Evolutionary conservation across 2,888 invertebrate species (phyloP), one percentile per base, ranked within the genome.

Genomic region (Tribolium freemani): DNA sequence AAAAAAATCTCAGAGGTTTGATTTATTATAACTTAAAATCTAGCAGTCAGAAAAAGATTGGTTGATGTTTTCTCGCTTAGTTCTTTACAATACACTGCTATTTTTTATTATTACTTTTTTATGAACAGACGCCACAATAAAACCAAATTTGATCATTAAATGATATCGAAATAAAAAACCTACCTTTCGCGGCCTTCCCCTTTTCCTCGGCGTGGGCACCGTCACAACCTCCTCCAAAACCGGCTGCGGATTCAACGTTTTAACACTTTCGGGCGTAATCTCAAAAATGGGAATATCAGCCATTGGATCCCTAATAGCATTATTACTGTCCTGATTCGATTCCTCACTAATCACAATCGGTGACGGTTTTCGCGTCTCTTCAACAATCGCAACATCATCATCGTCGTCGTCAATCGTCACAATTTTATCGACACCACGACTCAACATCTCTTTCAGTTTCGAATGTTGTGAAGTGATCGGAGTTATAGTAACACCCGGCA

Each of bases 141-240:
- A 16, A 16, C 16, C 16, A 16, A 16, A 16, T 16, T 16, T 16
- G 1, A 16, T 16, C 16, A 16, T 16, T 2, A 16, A 1, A 16
- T 1, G 16, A 16, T 16, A 16, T 16, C 16, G 16, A 16, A 16
- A 16, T 16, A 16, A 16, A 51, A 54, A 5, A 56, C 46, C 11
- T 20, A 78, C 79, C 78, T 89, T 88, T 66, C 88, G 84, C 0
- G 89, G 89, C 26, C 89, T 80, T 2, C 89, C 89, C n/a, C 89
- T 85, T 74, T 87, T 85, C 61, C 86, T 84, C 54, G 84, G 81
- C 1, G 76, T 64, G 4, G 80, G 74, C 11, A 48, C 8, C 3
- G 48, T 3, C 66, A 71, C 16, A 74, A 44, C 5, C 63, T 16
- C 57, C 16, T 74, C 73, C 5, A 64, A 57, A 30, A 63, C 72